Evolutionary conservation across 2,113 vertebrate species (phyloP), one percentile per base, ranked within the genome.

Genomic region (Tupaia chinensis): DNA sequence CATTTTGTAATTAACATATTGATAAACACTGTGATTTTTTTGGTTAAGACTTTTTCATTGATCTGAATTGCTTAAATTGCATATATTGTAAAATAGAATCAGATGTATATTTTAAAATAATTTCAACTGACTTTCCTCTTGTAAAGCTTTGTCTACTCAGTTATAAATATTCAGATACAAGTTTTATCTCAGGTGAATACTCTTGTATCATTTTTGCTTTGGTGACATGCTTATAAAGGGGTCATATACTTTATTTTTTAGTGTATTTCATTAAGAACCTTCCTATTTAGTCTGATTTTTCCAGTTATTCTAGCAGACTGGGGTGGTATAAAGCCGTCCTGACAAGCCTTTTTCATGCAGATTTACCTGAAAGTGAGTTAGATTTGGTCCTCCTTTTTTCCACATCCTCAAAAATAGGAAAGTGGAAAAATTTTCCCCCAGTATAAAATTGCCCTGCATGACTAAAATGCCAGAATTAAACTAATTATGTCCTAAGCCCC

Each of bases 141-240:
- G 76, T 98, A 98, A 98, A 95, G 98, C 98, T 97, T 98, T 98
- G 98, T 97, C 98, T 98, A 98, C 98, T 98, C 98, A 98, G 96
- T 98, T 97, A 97, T 91, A 94, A 98, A 98, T 98, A 98, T 89
- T 98, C 97, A 98, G 98, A 98, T 98, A 98, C 98, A 98, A 98
- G 98, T 98, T 98, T 98, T 98, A 98, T 98, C 98, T 99, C 98
- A 98, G 98, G 98, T 98, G 98, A 99, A 98, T 98, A 98, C 91
- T 98, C 98, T 98, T 98, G 96, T 98, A 98, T 97, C 97, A 89
- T 94, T 98, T 98, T 98, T 98, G 97, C 97, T 98, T 96, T 96
- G 80, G 93, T 97, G 96, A 97, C 98, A 97, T 94, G 90, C 97
- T 98, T 76, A 95, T 97, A 97, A 97, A 98, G 96, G 96, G 94